A percentile compares a stretch with the other conserved stretches of the same genome.
Evolutionary conservation across 2,797 vertebrate species (phyloP).

Genomic region (Percopsis omiscomaycus): DNA sequence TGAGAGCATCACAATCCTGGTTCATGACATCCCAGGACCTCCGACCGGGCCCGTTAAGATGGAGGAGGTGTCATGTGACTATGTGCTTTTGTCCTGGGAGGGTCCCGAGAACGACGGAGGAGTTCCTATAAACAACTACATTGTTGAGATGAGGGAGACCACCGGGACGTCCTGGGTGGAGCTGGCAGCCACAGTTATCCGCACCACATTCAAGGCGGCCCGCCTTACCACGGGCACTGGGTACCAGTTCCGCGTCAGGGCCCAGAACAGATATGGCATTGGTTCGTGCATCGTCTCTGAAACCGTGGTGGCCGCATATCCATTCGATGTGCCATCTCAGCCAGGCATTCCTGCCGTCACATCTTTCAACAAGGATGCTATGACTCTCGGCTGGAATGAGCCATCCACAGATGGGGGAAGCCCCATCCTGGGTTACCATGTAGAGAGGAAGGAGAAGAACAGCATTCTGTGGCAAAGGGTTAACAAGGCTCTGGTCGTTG

Average conservation of each 20-base stretch:
- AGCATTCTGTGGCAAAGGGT: constrained; percentile 96
- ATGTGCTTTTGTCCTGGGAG: constrained; percentile 92
- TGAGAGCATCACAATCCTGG: constrained; percentile 88
- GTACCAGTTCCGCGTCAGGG: constrained; percentile 97
- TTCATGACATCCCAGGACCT: constrained; percentile 96
- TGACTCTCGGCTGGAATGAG: constrained; percentile 95
- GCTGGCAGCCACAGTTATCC: constrained; percentile 93
- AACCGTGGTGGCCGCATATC: constrained; percentile 88
- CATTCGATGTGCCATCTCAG: constrained; percentile 94
- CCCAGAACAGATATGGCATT: constrained; percentile 95
- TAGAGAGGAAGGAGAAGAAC: constrained; percentile 97
- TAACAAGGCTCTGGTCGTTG: constrained; percentile 89
- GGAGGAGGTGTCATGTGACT: constrained; percentile 96
- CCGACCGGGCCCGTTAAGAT: constrained; percentile 94
- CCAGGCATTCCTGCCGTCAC: constrained; percentile 90
- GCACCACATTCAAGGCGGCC: constrained; percentile 95
- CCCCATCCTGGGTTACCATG: constrained; percentile 91
- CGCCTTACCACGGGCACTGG: constrained; percentile 88
- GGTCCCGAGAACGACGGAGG: constrained; percentile 94
- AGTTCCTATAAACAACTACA: constrained; percentile 95
- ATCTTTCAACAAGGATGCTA: constrained; percentile 90
- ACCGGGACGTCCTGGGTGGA: constrained; percentile 94
- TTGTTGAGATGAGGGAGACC: constrained; percentile 97
- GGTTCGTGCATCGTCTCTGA: constrained; percentile 87
- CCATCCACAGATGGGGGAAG: constrained; percentile 94